phyloP scores from a whole-genome alignment of 2,888 invertebrate genomes.

The Meiosimyza platycephala region DNA sequence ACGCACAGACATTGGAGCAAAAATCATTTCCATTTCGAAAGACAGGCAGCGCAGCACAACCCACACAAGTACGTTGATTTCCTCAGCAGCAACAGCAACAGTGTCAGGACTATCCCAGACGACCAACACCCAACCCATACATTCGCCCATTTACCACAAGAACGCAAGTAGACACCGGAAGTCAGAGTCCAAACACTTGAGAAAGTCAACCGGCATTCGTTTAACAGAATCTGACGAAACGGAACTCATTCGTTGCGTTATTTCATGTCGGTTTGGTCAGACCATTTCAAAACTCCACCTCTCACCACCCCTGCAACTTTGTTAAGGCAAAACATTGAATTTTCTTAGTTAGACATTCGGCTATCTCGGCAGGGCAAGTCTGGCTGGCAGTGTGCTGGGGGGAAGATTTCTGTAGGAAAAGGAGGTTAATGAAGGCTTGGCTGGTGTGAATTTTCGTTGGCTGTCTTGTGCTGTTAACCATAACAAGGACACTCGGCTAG shows the following conservation, averaged over 20 bases:
- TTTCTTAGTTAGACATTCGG: conserved; percentile 31
- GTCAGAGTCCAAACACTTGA: conserved; percentile 54
- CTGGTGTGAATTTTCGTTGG: conserved; percentile 37
- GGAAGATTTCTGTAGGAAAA: background rate
- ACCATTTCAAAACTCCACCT: background rate
- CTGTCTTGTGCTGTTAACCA: conserved; percentile 38
- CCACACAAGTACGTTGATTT: background rate
- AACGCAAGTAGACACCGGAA: conserved; percentile 49
- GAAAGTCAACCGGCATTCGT: conserved; percentile 40
- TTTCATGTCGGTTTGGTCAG: conserved; percentile 1
- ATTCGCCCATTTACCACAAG: conserved; percentile 6
- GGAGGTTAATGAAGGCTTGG: conserved; percentile 36
- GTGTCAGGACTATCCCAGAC: conserved; percentile 6
- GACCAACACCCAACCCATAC: conserved; percentile 15
- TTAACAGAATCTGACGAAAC: conserved; percentile 31
- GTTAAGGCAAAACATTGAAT: conserved; percentile 10
- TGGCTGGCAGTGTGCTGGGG: conserved; percentile 12
- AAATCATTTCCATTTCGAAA: conserved; percentile 22
- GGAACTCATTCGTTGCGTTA: conserved; percentile 31
- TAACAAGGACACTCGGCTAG: conserved; percentile 42
- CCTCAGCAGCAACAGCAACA: background rate
- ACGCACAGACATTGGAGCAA: background rate
- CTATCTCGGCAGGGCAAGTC: conserved; percentile 15
- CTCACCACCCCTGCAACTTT: conserved; percentile 7
- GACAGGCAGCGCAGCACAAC: background rate